Conservation (phyloP, 2,797 vertebrate genomes). For the Pyrocephalus nanus region DNA sequence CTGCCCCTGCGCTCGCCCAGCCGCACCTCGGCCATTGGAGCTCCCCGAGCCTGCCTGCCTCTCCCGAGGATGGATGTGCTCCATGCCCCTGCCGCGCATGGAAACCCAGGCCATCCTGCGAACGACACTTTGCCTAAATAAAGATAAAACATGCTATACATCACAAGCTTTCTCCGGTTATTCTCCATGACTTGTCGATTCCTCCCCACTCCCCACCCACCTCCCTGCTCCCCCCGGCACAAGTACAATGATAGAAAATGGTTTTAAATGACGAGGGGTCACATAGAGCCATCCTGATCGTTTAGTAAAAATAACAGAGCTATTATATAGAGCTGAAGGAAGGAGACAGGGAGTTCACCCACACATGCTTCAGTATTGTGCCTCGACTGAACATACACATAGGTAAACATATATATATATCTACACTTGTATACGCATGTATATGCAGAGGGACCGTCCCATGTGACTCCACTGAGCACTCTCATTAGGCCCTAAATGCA, state of each 20-base stretch:
- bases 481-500: slow-evolving; percentile 45
- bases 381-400: neutral
- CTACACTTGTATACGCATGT: rapidly evolving
- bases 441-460: neutral
- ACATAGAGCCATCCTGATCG: slow-evolving; percentile 72
- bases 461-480: neutral
- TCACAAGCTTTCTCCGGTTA: slow-evolving; percentile 11
- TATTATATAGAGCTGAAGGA: slow-evolving; percentile 71
- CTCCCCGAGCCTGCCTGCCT: neutral
- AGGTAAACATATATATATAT: rapidly evolving
- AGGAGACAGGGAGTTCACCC: slow-evolving; percentile 44
- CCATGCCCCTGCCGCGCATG: neutral
- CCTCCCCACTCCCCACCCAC: no score
- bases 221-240: neutral
- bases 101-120: neutral
- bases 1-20: neutral
- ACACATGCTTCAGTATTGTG: neutral
- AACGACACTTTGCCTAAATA: slow-evolving; percentile 18
- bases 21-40: neutral
- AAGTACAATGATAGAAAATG: slow-evolving; percentile 69
- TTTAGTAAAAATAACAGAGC: slow-evolving; percentile 78
- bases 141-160: slow-evolving; percentile 48
- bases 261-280: slow-evolving; percentile 71
- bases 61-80: neutral
- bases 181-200: slow-evolving; percentile 36